phyloP scores from a whole-genome alignment of 1,140 invertebrate genomes.

The Neodiprion virginianus region DNA sequence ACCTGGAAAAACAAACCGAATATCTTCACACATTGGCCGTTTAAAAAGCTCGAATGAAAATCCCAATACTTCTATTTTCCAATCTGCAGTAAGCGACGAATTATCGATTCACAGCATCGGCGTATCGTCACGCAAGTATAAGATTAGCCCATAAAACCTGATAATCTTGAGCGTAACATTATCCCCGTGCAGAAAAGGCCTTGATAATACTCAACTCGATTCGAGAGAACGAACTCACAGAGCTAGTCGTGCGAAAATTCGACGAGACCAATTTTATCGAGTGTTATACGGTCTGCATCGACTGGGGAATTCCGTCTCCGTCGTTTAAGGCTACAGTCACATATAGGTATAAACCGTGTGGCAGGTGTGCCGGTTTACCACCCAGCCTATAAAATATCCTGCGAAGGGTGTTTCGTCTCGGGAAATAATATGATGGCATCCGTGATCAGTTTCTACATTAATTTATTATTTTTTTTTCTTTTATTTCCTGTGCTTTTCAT shows the following conservation, averaged over 20 bases:
- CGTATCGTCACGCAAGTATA: too few species aligned
- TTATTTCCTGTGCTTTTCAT: too few species aligned
- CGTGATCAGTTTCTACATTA: background rate
- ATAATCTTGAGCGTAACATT: background rate
- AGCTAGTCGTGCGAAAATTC: background rate
- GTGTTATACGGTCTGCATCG: background rate
- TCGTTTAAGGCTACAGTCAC: background rate
- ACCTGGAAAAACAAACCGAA: too few species aligned
- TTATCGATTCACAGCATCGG: too few species aligned
- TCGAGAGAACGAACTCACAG: background rate
- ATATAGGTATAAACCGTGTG: too few species aligned
- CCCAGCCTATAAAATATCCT: too few species aligned
- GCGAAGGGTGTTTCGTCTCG: background rate
- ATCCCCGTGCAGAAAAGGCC: background rate
- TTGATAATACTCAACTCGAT: background rate
- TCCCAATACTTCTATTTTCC: too few species aligned
- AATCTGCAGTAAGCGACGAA: too few species aligned
- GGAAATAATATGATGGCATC: background rate
- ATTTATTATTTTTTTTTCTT: constrained; percentile 1
- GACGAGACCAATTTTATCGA: background rate
- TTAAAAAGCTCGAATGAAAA: too few species aligned
- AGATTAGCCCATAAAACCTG: too few species aligned
- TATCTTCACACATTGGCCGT: too few species aligned
- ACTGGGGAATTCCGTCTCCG: background rate
- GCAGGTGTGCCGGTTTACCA: too few species aligned